Evolutionary conservation across 2,113 vertebrate species (phyloP).

Genomic region (Catharus minimus): DNA sequence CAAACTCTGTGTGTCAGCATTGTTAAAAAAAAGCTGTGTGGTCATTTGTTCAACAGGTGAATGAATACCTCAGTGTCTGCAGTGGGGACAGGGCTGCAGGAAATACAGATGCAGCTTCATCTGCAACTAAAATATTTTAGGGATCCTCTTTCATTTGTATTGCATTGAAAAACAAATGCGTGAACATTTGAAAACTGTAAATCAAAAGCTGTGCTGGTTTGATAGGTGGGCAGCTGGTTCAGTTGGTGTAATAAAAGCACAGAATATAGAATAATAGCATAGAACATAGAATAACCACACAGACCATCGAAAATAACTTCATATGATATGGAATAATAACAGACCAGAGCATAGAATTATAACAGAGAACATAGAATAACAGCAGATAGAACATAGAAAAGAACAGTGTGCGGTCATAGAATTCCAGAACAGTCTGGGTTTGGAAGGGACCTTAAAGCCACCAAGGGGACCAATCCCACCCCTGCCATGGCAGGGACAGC

Average conservation of each 20-base stretch:
- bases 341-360: not conserved
- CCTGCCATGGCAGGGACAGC: not conserved
- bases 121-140: not conserved
- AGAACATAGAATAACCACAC: not conserved
- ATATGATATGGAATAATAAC: not conserved
- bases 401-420: no score
- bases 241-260: not conserved
- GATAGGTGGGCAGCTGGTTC: not conserved
- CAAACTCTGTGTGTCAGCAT: not conserved
- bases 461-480: fast-evolving
- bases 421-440: not conserved
- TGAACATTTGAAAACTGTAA: not conserved
- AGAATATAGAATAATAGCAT: not conserved
- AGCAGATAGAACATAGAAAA: not conserved
- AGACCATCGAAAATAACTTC: not conserved
- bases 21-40: not conserved
- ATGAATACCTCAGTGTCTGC: not conserved
- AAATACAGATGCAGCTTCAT: not conserved
- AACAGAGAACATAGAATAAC: not conserved
- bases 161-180: not conserved
- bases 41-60: not conserved
- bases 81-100: not conserved
- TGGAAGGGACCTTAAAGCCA: not conserved
- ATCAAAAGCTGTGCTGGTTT: not conserved
- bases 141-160: not conserved